Percentiles rank a stretch among this genome's conserved stretches.
phyloP scores from a whole-genome alignment of 1,140 invertebrate genomes.

The Lanistes nyassanus region DNA sequence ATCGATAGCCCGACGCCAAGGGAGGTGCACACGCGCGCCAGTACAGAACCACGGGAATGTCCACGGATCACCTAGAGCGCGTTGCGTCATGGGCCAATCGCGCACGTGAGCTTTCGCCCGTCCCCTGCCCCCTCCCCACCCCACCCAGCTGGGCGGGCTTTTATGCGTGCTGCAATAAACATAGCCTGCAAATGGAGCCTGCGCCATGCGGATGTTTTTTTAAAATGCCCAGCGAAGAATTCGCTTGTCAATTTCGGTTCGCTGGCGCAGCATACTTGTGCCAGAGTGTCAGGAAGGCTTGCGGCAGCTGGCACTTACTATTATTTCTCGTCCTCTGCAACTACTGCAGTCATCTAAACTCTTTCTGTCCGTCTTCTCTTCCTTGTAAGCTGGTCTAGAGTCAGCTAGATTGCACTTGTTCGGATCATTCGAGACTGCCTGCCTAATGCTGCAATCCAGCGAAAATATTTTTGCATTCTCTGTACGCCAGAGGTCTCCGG shows the following conservation, averaged over 20 bases:
- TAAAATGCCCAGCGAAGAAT: background rate
- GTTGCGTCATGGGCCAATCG: slow-evolving; percentile 10
- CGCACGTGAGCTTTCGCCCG: background rate
- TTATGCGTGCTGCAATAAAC: background rate
- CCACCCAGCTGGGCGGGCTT: background rate
- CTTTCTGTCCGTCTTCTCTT: too few species aligned
- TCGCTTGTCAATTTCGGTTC: background rate
- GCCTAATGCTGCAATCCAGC: too few species aligned
- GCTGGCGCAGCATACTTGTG: background rate
- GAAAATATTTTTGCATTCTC: too few species aligned
- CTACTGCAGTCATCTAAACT: background rate
- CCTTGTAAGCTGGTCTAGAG: too few species aligned
- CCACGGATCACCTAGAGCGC: slow-evolving; percentile 2
- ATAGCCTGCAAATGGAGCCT: slow-evolving; percentile 19
- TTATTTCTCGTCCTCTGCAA: background rate
- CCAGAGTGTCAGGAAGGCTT: background rate
- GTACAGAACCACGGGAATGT: slow-evolving; percentile 2
- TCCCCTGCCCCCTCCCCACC: too few species aligned
- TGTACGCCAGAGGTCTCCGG: too few species aligned
- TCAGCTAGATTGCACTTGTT: too few species aligned
- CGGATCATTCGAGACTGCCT: too few species aligned
- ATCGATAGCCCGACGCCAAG: slow-evolving; percentile 20
- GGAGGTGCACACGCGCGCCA: slow-evolving; percentile 14
- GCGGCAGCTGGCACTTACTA: background rate
- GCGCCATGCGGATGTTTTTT: background rate